These are phyloP conservation scores for Dysmachus trigonus DNA, from an alignment of 2,888 invertebrate genomes.

Conservation along the genomic window DNA sequence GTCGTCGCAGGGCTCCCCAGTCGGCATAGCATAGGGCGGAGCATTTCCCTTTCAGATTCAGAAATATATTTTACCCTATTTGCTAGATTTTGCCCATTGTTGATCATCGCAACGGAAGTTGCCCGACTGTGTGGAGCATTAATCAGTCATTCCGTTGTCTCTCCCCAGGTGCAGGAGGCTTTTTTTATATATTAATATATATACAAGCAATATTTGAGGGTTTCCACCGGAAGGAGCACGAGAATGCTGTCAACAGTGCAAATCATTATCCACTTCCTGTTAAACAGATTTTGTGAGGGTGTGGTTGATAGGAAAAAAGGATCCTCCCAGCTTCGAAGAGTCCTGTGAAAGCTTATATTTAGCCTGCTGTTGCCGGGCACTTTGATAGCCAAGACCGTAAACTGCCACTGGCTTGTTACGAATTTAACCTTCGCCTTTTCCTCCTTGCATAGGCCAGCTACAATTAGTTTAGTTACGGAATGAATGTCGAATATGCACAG, in stretches of 20 bases:
- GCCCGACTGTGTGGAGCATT: neutral
- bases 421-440: neutral
- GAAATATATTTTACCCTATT: neutral
- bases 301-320: neutral
- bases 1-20: neutral
- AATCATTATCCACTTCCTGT: neutral
- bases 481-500: neutral
- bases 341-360: neutral
- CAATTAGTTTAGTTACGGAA: neutral
- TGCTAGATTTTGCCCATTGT: neutral
- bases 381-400: neutral
- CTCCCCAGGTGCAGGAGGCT: neutral
- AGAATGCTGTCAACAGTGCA: neutral
- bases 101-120: neutral
- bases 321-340: neutral
- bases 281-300: neutral
- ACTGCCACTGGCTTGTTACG: neutral
- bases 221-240: neutral
- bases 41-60: neutral
- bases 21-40: neutral
- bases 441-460: neutral
- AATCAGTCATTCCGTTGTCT: neutral
- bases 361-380: neutral
- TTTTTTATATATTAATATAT: too few species aligned
- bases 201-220: neutral